phyloP scores from a whole-genome alignment of 2,888 invertebrate genomes.

The Dusona sp. region DNA sequence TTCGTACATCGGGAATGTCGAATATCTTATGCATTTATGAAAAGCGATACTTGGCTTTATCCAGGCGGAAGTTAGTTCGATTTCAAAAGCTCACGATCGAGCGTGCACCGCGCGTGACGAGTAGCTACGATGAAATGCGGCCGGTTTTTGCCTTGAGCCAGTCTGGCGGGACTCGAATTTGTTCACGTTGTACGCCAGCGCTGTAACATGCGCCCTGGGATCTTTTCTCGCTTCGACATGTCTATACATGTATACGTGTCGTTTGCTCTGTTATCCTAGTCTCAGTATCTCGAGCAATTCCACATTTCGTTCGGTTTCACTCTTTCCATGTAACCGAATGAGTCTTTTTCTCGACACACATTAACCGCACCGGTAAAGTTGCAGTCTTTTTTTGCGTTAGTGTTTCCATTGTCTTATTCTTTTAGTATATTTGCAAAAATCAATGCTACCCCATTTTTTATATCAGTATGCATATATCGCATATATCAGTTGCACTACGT shows the following conservation, averaged over 20 bases:
- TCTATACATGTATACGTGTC: background rate
- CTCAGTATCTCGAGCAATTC: constrained; percentile 12
- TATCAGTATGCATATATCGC: too few relatives aligned
- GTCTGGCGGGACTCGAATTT: constrained; percentile 55
- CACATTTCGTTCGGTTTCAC: constrained; percentile 12
- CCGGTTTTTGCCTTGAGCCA: constrained; percentile 70
- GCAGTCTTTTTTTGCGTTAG: background rate
- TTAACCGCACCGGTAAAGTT: background rate
- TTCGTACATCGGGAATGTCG: background rate
- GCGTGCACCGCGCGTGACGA: constrained; percentile 67
- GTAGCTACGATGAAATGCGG: constrained; percentile 74
- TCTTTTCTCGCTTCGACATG: constrained; percentile 11
- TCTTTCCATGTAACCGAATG: background rate
- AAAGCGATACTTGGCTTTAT: background rate
- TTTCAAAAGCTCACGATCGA: constrained; percentile 49
- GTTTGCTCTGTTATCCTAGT: background rate
- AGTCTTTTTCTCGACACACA: constrained; percentile 1
- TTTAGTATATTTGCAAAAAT: background rate
- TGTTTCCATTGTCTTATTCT: background rate
- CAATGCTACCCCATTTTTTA: background rate
- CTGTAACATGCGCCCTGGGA: constrained; percentile 69
- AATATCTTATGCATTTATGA: background rate
- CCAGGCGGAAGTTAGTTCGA: constrained; percentile 4
- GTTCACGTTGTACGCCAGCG: constrained; percentile 61
- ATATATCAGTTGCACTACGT: background rate